Conservation (phyloP, 2,113 vertebrate species). For the Merops nubicus region DNA sequence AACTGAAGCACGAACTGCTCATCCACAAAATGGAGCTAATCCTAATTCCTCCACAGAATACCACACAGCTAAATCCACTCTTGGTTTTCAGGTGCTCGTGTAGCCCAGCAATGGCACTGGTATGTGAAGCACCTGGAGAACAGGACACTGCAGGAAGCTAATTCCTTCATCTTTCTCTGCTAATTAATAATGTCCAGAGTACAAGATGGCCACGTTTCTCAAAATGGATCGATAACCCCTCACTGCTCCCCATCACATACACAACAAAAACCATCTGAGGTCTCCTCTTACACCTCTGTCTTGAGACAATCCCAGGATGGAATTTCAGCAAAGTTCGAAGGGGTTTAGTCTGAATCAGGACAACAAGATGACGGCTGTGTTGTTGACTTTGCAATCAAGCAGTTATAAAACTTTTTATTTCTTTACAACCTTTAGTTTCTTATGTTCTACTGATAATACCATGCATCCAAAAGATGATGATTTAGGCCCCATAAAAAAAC, state of each 20-base stretch:
- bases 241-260: neutral
- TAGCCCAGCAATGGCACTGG: neutral
- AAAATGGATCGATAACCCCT: neutral
- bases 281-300: neutral
- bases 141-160: neutral
- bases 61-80: neutral
- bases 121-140: neutral
- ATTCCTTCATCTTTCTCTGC: neutral
- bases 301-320: neutral
- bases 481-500: neutral
- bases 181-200: neutral
- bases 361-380: neutral
- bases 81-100: neutral
- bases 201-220: neutral
- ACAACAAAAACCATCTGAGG: neutral
- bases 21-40: conserved; percentile 6
- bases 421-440: neutral
- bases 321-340: neutral
- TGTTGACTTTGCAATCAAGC: neutral
- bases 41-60: neutral
- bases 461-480: neutral
- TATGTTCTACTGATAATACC: neutral
- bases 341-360: neutral
- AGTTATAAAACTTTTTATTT: neutral
- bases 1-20: neutral